These are phyloP conservation scores for Perccottus glenii DNA, from an alignment of 2,113 vertebrate genomes.

Conservation along the genomic window DNA sequence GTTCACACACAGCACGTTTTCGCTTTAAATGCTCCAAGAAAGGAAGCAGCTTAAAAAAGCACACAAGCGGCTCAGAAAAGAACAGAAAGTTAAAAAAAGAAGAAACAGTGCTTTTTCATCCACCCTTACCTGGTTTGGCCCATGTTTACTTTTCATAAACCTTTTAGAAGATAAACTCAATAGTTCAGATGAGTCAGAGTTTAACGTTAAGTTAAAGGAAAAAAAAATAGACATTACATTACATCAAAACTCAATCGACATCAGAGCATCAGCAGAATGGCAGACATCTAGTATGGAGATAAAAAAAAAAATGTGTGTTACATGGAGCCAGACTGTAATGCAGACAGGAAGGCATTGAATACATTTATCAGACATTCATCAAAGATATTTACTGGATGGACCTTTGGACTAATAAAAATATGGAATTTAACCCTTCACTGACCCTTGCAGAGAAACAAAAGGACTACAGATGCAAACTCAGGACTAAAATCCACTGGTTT, in stretches of 20 bases:
- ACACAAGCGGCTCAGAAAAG: too few relatives aligned
- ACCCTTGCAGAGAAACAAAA: too few relatives aligned
- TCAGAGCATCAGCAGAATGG: not conserved
- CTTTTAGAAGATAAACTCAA: not conserved
- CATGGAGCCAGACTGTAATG: not conserved
- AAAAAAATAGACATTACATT: not conserved
- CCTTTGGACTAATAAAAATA: too few relatives aligned
- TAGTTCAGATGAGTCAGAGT: not conserved
- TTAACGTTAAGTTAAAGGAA: not conserved
- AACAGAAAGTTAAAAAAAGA: not conserved
- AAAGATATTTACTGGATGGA: too few relatives aligned
- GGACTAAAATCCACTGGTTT: too few relatives aligned
- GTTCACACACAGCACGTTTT: constrained; percentile 1
- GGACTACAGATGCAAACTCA: too few relatives aligned
- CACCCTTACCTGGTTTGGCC: not conserved
- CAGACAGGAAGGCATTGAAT: too few relatives aligned
- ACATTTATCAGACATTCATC: too few relatives aligned
- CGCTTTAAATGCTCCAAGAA: constrained; percentile 6
- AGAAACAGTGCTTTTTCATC: too few relatives aligned
- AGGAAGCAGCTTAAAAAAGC: not conserved
- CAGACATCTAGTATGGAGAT: not conserved
- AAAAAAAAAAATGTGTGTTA: not conserved
- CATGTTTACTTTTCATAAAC: not conserved
- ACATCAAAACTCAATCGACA: not conserved
- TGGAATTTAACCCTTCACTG: too few relatives aligned